Evolutionary conservation across 2,888 invertebrate genomes (phyloP).

Genomic region (Zhengitettix transpicula): DNA sequence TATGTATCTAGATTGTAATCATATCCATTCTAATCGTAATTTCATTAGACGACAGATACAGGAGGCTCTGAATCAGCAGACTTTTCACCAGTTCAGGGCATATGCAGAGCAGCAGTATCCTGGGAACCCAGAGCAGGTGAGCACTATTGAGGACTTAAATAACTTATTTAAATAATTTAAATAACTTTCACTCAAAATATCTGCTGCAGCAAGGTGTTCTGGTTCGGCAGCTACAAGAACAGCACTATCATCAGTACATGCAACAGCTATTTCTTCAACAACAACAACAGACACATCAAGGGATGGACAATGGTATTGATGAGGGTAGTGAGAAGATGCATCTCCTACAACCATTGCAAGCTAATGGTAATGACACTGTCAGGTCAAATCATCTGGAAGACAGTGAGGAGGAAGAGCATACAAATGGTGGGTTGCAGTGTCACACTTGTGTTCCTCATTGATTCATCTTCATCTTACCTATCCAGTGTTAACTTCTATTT

Average conservation of each 20-base stretch:
- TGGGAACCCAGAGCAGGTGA: constrained; percentile 37
- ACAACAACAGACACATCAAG: constrained; percentile 15
- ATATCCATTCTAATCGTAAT: too few species aligned
- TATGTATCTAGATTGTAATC: too few species aligned
- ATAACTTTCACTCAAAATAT: neutral
- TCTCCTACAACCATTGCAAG: neutral
- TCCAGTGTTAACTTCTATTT: neutral
- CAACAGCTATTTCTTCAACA: constrained; percentile 64
- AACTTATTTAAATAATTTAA: neutral
- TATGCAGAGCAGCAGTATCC: constrained; percentile 87
- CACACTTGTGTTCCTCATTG: neutral
- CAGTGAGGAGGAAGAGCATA: constrained; percentile 13
- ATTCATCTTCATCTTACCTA: neutral
- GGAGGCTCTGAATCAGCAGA: constrained; percentile 90
- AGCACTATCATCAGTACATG: constrained; percentile 98
- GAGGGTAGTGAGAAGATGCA: constrained; percentile 20
- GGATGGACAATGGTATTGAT: constrained; percentile 7
- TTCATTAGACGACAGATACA: constrained; percentile 63
- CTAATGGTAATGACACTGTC: too few species aligned
- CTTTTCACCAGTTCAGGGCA: constrained; percentile 72
- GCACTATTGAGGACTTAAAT: neutral
- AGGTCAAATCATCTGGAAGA: constrained; percentile 10
- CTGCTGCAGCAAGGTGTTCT: constrained; percentile 72
- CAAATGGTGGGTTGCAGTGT: neutral
- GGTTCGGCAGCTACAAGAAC: constrained; percentile 89